Percentiles rank a stretch among this genome's conserved stretches.
These are phyloP conservation scores for Otocyon megalotis DNA, from an alignment of 2,113 vertebrate species.

Conservation along the genomic window DNA sequence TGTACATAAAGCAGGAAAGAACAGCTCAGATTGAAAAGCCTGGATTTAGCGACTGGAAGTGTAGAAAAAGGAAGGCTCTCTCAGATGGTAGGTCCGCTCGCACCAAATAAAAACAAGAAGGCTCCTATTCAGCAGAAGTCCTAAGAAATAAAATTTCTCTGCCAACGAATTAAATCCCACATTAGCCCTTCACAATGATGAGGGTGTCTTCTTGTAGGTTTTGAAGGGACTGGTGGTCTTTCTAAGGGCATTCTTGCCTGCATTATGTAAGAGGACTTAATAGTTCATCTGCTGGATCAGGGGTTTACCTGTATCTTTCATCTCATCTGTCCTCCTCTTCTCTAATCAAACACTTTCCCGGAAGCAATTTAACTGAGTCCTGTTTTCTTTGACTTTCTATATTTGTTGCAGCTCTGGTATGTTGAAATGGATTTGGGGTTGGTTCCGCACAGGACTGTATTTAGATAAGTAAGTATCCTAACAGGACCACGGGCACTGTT, in stretches of 20 bases:
- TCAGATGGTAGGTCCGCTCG: background rate
- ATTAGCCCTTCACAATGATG: background rate
- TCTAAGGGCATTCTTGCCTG: background rate
- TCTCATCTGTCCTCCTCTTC: background rate
- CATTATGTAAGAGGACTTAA: background rate
- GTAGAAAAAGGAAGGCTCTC: background rate
- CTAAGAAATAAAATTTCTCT: background rate
- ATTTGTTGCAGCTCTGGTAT: background rate
- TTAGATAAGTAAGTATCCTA: background rate
- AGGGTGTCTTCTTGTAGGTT: background rate
- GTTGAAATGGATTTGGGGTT: background rate
- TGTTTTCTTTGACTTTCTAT: conserved; percentile 6
- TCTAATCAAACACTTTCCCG: background rate
- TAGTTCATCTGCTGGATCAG: background rate
- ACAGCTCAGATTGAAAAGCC: background rate
- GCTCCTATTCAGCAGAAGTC: background rate
- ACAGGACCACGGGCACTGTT: background rate
- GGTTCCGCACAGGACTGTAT: background rate
- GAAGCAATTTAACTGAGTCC: background rate
- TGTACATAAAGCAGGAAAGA: background rate
- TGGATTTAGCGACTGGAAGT: background rate
- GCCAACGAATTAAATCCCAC: background rate
- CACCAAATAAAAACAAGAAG: background rate
- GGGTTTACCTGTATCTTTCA: background rate
- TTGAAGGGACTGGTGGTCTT: background rate